phyloP scores from a whole-genome alignment of 2,797 vertebrate species.

The Neosalanx taihuensis region DNA sequence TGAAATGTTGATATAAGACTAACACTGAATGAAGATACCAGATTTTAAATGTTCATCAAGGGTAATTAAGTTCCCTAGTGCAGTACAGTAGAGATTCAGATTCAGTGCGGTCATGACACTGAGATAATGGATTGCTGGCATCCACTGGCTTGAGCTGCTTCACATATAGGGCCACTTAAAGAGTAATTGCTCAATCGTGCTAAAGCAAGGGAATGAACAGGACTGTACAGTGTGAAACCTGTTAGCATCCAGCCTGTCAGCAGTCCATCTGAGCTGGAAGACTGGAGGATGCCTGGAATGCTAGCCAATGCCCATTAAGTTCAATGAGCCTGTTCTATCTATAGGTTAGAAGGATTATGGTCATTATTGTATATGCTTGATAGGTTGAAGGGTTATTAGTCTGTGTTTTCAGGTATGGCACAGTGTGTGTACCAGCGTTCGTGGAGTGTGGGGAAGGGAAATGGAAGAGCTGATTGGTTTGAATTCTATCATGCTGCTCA shows the following conservation, averaged over 20 bases:
- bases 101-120: conserved; percentile 17
- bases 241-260: conserved; percentile 9
- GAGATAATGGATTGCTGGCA: conserved; percentile 6
- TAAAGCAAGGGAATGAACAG: conserved; percentile 20
- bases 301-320: neutral
- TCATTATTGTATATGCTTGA: neutral
- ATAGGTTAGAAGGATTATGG: neutral
- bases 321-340: neutral
- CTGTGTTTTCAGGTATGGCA: neutral
- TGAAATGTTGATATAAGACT: too few relatives aligned
- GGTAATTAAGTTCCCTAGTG: neutral
- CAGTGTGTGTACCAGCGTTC: neutral
- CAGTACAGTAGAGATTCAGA: neutral
- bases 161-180: conserved; percentile 1
- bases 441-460: neutral
- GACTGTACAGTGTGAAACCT: neutral
- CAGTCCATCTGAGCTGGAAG: neutral
- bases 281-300: neutral
- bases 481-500: conserved; percentile 47
- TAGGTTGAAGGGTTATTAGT: neutral
- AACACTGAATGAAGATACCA: too few relatives aligned
- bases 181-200: conserved; percentile 20
- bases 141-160: neutral
- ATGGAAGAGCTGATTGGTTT: conserved; percentile 22
- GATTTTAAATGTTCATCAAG: neutral